phyloP scores from a whole-genome alignment of 2,888 invertebrate genomes.

The Caenorhabditis sp. region DNA sequence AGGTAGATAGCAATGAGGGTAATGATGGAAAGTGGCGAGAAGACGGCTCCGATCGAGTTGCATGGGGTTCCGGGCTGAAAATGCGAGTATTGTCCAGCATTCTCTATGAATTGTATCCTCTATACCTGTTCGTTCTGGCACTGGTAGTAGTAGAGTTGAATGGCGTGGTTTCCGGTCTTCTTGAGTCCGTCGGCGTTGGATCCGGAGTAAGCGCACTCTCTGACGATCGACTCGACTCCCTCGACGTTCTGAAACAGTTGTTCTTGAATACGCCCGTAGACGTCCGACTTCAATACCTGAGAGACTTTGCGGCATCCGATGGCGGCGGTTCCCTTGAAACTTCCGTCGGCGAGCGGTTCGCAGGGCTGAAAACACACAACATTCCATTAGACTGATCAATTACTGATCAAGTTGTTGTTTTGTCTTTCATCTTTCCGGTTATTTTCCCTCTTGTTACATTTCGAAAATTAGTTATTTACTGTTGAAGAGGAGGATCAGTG shows the following conservation, averaged over 20 bases:
- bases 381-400: no score
- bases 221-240: slow-evolving; percentile 59
- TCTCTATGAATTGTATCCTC: no score
- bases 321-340: slow-evolving; percentile 62
- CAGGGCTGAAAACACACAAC: slow-evolving; percentile 61
- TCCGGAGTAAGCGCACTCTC: slow-evolving; percentile 78
- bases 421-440: background rate
- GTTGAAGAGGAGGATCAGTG: background rate
- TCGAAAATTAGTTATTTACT: background rate
- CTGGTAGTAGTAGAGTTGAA: slow-evolving; percentile 79
- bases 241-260: slow-evolving; percentile 63
- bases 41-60: slow-evolving; percentile 42
- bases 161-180: slow-evolving; percentile 76
- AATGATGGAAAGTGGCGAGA: slow-evolving; percentile 43
- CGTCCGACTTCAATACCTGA: slow-evolving; percentile 64
- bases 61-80: slow-evolving; percentile 53
- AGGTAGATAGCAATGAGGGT: slow-evolving; percentile 42
- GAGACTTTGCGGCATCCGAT: slow-evolving; percentile 75
- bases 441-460: background rate
- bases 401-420: background rate
- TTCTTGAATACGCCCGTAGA: no score
- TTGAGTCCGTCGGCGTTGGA: slow-evolving; percentile 68
- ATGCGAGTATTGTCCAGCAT: background rate
- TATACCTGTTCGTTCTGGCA: slow-evolving; percentile 77
- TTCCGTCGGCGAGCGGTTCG: slow-evolving; percentile 62